Evolutionary conservation across 2,113 vertebrate genomes (phyloP).

Genomic region (Neolamprologus caudopunctatus): DNA sequence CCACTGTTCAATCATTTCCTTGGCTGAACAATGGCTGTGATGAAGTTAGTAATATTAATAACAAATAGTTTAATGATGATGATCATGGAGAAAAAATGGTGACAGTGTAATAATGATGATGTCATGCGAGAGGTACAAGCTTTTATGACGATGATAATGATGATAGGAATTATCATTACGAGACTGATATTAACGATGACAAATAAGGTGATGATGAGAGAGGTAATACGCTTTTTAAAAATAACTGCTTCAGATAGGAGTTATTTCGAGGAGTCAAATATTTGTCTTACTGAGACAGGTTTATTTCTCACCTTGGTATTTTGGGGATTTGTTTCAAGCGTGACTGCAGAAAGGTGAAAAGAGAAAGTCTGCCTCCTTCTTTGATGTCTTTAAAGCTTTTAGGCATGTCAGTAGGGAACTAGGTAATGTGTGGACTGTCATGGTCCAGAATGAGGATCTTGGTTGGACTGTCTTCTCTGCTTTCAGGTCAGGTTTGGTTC

Average conservation of each 20-base stretch:
- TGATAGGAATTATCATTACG: neutral
- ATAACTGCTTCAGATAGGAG: neutral
- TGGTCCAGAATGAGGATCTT: neutral
- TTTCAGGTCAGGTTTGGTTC: neutral
- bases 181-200: constrained; percentile 11
- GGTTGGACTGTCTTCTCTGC: neutral
- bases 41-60: neutral
- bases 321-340: neutral
- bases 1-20: neutral
- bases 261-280: constrained; percentile 1
- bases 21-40: neutral
- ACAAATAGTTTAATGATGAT: neutral
- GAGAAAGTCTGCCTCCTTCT: neutral
- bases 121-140: neutral
- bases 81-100: neutral
- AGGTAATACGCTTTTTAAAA: constrained; percentile 11
- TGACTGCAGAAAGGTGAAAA: neutral
- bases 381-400: neutral
- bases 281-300: neutral
- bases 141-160: neutral
- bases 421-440: neutral
- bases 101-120: neutral
- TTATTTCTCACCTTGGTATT: neutral
- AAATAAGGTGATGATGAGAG: neutral
- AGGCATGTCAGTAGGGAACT: neutral